These are phyloP conservation scores for Ailuropoda melanoleuca DNA, from an alignment of 2,113 vertebrate genomes.

Conservation along the genomic window DNA sequence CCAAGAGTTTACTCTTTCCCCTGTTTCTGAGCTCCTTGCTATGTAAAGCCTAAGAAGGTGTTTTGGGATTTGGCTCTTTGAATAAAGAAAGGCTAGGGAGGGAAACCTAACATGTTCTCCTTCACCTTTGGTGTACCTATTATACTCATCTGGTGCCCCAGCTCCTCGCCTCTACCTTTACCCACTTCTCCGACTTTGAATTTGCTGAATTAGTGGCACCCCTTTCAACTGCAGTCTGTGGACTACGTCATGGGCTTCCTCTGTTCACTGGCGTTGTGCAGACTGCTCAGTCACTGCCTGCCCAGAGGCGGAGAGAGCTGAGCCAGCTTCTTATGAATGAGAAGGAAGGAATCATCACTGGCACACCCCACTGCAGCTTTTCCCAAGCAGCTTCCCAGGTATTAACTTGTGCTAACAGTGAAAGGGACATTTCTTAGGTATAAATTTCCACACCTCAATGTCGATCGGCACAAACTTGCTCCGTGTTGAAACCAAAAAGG, in stretches of 20 bases:
- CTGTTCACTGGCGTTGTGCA: background rate
- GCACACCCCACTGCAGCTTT: background rate
- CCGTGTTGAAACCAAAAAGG: background rate
- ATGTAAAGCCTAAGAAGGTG: background rate
- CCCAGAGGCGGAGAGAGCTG: background rate
- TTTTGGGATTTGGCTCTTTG: background rate
- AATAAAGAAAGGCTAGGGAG: background rate
- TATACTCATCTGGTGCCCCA: background rate
- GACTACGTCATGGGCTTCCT: background rate
- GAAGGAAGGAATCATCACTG: background rate
- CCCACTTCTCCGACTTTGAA: background rate
- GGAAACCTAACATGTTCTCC: background rate
- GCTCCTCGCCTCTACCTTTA: background rate
- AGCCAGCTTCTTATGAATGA: conserved; percentile 32
- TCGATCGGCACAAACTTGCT: conserved; percentile 48
- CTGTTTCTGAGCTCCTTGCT: background rate
- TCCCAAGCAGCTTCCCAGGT: conserved; percentile 44
- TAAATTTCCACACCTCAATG: conserved; percentile 7
- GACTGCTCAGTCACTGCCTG: background rate
- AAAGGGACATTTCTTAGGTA: conserved; percentile 65
- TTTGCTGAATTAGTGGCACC: background rate
- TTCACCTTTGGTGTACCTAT: background rate
- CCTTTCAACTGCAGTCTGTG: background rate
- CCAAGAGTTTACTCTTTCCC: background rate
- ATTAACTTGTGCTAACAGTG: conserved; percentile 38